phyloP scores from a whole-genome alignment of 1,140 invertebrate species.

The Batillaria attramentaria region DNA sequence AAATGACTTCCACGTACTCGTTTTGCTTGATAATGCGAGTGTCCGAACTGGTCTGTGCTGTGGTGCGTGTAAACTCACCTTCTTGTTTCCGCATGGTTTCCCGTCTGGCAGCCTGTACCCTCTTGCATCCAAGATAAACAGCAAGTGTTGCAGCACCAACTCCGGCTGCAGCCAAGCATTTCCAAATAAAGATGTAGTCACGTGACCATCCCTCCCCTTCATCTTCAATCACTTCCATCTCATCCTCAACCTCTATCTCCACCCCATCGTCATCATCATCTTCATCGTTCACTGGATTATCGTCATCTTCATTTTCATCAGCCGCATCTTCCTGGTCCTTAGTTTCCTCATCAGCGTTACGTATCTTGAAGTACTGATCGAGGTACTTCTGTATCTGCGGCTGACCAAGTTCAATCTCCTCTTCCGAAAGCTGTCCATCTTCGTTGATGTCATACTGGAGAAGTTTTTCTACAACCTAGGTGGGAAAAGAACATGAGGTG shows the following conservation, averaged over 20 bases:
- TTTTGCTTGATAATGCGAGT: background rate
- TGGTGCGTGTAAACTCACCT: background rate
- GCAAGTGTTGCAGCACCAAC: background rate
- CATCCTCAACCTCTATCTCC: slow-evolving; percentile 18
- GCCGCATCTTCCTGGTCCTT: background rate
- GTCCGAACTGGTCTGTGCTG: background rate
- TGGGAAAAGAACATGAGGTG: background rate
- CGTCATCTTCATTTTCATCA: background rate
- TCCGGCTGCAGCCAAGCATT: too few species aligned
- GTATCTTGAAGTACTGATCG: slow-evolving; percentile 6
- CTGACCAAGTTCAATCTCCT: slow-evolving; percentile 24
- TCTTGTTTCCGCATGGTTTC: background rate
- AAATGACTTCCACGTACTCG: background rate
- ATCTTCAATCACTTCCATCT: slow-evolving; percentile 9
- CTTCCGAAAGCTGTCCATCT: slow-evolving; percentile 27
- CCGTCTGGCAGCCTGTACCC: background rate
- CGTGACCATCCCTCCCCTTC: too few species aligned
- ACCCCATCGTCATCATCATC: slow-evolving; percentile 28
- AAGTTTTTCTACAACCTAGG: slow-evolving; percentile 21
- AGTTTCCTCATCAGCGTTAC: slow-evolving; percentile 7
- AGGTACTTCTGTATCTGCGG: slow-evolving; percentile 11
- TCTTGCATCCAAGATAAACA: background rate
- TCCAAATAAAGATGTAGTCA: too few species aligned
- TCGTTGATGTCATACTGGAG: slow-evolving; percentile 32
- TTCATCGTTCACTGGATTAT: slow-evolving; percentile 1